Base-by-base conservation (phyloP, 2,888 invertebrate species). In the Nomada flava region DNA sequence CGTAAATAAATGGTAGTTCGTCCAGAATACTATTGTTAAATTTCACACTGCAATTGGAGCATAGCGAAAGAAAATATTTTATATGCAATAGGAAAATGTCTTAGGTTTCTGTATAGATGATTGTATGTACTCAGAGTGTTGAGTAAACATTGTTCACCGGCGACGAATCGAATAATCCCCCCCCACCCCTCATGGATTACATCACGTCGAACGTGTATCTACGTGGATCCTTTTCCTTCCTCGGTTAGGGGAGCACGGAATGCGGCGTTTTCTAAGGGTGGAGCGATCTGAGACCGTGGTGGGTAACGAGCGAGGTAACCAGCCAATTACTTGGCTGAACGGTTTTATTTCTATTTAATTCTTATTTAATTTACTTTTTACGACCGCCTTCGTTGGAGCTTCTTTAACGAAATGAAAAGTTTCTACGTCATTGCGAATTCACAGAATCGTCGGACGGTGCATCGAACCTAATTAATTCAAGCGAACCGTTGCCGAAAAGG, bases 331-430 rank as follows among this genome's bases (percentile, higher is more conserved):
- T 93, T 92, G 93, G 92, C 91, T 92, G 91, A 93, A 85, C 91
- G 92, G 88, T 93, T 93, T 93, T 93, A 93, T 93, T 93, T 92
- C 90, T 93, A 92, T 93, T 93, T 93, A 93, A 93, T 93, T 93
- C 93, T 93, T 91, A 92, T 93, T 93, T 93, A 92, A 93, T 93
- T 93, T 93, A 92, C 93, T 93, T 93, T 93, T 93, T 93, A 93
- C 92, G 91, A 90, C 83, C 75, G 76, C 73, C 81, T 77, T 80
- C 79, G 65, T 71, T 29, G 70, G 68, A n/a, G 36, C 62, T 69
- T 64, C 55, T 91, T 91, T 92, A 93, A 92, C 92, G 89, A 91
- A 93, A 92, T 92, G 91, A 91, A 90, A 91, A 87, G 87, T 88
- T 87, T 87, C 87, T 85, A 82, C 88, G 85, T 65, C 86, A 82